Base-by-base conservation (phyloP, 2,113 vertebrate genomes). In the Xerus inauris region DNA sequence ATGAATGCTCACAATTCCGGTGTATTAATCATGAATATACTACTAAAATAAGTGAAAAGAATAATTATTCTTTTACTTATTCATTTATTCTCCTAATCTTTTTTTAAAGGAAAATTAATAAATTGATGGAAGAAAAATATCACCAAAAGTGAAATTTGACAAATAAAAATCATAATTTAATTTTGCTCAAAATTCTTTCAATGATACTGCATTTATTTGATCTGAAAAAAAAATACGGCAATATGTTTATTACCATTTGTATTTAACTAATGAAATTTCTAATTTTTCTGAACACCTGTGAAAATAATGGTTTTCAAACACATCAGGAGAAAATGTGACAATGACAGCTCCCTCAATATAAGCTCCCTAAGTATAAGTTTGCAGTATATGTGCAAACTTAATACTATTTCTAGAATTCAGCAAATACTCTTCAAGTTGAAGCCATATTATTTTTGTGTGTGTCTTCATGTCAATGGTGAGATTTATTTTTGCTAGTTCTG, bases 21-120 rank as follows among this genome's bases (percentile, higher is more conserved):
- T 14, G 64, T 24, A 59, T 42, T 73, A 73, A 38, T 3, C 35
- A 22, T 20, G 9, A 73, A 57, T 38, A 28, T 17, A 32, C 40
- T 72, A 45, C 42, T 73, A 12, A 49, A 30, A 57, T 42, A 87
- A 49, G 35, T 69, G 26, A 62, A 62, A 62, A 28, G 24, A 57
- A 24, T 57, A 57, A 57, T 6, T n/a, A n/a, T n/a, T n/a, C n/a
- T n/a, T n/a, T n/a, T n/a, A n/a, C n/a, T n/a, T n/a, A n/a, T n/a
- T n/a, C n/a, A 28, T 62, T 62, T 62, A 62, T 38, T 64, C 26
- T 95, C 38, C 6, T 89, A 14, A 10, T n/a, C 16, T 71, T 75
- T 47, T 38, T 65, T 85, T 81, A n/a, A 82, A 67, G 16, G 6
- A 86, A 94, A 91, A 47, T n/a, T 62, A 93, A 91, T 54, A 62